phyloP scores from a whole-genome alignment of 1,140 invertebrate species.

The Fopius arisanus region DNA sequence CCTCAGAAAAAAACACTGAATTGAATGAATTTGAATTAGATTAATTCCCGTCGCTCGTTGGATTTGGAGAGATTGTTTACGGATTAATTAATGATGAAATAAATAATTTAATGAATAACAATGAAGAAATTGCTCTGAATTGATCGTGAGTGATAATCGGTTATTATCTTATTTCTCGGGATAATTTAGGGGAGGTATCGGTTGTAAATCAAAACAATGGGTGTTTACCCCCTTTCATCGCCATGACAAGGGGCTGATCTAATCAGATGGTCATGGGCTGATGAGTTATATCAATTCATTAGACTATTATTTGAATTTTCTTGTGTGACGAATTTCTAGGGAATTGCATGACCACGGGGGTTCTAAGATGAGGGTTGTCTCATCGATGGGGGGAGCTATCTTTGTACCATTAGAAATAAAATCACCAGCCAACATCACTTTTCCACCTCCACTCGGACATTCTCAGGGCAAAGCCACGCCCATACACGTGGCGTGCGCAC shows the following conservation, averaged over 20 bases:
- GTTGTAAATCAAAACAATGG: background rate
- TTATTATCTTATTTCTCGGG: too few relatives aligned
- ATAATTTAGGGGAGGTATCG: too few relatives aligned
- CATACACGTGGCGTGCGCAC: slow-evolving; percentile 58
- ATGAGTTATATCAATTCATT: background rate
- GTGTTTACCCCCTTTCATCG: background rate
- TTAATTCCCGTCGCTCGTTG: too few relatives aligned
- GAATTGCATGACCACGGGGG: background rate
- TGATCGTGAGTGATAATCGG: too few relatives aligned
- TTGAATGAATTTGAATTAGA: too few relatives aligned
- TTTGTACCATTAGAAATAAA: slow-evolving; percentile 9
- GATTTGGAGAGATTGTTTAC: too few relatives aligned
- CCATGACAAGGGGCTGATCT: background rate
- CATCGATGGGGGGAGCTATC: background rate
- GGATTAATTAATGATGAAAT: too few relatives aligned
- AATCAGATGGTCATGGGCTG: slow-evolving; percentile 25
- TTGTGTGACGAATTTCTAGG: slow-evolving; percentile 18
- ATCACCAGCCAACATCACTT: slow-evolving; percentile 8
- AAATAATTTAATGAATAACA: too few relatives aligned
- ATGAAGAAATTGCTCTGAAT: too few relatives aligned
- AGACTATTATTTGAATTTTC: background rate
- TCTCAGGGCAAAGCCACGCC: slow-evolving; percentile 46
- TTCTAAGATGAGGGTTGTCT: background rate
- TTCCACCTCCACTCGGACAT: background rate
- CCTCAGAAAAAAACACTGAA: too few relatives aligned